phyloP scores from a whole-genome alignment of 2,888 invertebrate species.

The Griposia aprilina region DNA sequence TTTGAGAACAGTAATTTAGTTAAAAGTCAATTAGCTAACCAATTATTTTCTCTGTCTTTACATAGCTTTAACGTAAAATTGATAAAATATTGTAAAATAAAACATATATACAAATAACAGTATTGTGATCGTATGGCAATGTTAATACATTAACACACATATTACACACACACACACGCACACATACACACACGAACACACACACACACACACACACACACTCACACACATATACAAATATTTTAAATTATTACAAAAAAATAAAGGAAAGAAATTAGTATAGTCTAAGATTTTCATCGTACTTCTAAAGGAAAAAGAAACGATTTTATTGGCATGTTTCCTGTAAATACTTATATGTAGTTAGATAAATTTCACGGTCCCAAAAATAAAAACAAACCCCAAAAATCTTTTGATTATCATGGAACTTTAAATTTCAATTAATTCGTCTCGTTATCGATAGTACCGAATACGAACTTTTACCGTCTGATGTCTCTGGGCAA shows the following conservation, averaged over 20 bases:
- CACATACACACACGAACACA: too few relatives aligned
- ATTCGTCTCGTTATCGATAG: conserved; percentile 48
- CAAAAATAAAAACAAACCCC: not conserved
- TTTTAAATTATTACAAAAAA: too few relatives aligned
- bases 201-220: too few relatives aligned
- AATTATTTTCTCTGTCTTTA: not conserved
- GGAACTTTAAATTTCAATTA: conserved; percentile 24
- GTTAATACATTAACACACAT: too few relatives aligned
- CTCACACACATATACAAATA: too few relatives aligned
- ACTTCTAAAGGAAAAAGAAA: not conserved
- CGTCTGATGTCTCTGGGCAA: conserved; percentile 62
- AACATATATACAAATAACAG: too few relatives aligned
- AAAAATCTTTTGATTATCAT: not conserved
- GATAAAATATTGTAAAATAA: not conserved
- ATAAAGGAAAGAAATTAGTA: not conserved
- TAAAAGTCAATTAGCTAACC: not conserved
- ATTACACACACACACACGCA: too few relatives aligned
- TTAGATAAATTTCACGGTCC: not conserved
- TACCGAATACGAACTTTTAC: conserved; percentile 58
- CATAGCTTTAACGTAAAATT: not conserved
- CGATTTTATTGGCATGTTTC: too few relatives aligned
- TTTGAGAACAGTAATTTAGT: not conserved
- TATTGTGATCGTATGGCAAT: not conserved
- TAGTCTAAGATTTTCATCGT: not conserved
- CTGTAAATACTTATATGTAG: too few relatives aligned